Evolutionary conservation across 2,888 invertebrate genomes (phyloP), one percentile per base, ranked within the genome.

Genomic region (Drosophila affinis): DNA sequence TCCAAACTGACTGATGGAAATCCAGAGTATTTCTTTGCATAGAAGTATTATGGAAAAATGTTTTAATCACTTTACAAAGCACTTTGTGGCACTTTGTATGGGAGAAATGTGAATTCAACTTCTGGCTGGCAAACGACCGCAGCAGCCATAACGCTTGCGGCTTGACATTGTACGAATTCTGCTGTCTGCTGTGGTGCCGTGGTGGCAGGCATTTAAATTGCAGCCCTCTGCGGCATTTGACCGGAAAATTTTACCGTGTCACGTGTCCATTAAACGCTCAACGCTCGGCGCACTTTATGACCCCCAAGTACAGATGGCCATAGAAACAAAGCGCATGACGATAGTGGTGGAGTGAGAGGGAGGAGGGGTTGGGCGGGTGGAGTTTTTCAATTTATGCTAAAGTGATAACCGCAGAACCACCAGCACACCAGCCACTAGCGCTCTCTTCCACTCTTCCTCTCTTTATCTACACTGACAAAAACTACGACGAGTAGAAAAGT

Each of bases 271-370:
- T 71, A 71, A 71, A 71, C 34, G 62, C 51, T 70, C 70, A 70
- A 54, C 72, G 72, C 72, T 70, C 70, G 62, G 51, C 72, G 72
- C 72, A 58, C 57, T 71, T 71, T 71, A 54, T 57, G 72, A 58
- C 56, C 39, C 55, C 55, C 49, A 51, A 60, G 34, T 56, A 32
- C 51, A 18, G 45, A 51, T 64, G 65, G 46, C 44, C 32, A n/a
- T 46, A 45, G 54, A 29, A 62, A 29, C 39, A 39, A 39, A 39
- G 39, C 12, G 39, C 39, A 14, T 3, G 39, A 3, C 32, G 32
- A 10, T 10, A 52, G 51, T 27, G 6, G 29, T 29, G 7, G 0
- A 29, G 29, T 29, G 29, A 7, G 29, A 17, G n/a, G 27, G 27
- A n/a, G 12, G 24, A 4, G 48, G 27, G 9, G n/a, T 4, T 24